Evolutionary conservation across 2,888 invertebrate genomes (phyloP).

Genomic region (Linnaemya vulpina): DNA sequence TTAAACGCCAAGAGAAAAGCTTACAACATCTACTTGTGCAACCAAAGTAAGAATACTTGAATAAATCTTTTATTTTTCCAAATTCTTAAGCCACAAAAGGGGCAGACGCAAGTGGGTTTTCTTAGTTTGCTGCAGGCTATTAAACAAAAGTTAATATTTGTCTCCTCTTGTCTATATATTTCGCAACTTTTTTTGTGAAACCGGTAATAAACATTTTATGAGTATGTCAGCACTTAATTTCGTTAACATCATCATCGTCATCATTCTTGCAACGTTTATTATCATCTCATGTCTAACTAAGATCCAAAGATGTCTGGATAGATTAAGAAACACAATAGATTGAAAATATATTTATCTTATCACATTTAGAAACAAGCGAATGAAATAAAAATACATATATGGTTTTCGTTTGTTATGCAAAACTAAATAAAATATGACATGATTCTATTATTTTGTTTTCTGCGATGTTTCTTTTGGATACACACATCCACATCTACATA

Average conservation of each 20-base stretch:
- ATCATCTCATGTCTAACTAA: slow-evolving; percentile 8
- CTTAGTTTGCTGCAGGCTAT: slow-evolving; percentile 67
- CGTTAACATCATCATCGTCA: slow-evolving; percentile 12
- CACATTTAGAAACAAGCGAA: too few species aligned
- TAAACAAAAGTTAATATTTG: slow-evolving; percentile 68
- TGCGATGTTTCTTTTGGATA: too few species aligned
- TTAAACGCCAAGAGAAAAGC: background rate
- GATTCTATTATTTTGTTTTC: too few species aligned
- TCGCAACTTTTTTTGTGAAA: slow-evolving; percentile 8
- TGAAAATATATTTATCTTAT: background rate
- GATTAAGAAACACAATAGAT: slow-evolving; percentile 20
- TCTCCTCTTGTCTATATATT: slow-evolving; percentile 29
- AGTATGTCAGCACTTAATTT: slow-evolving; percentile 11
- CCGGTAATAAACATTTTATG: slow-evolving; percentile 23
- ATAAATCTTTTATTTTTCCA: slow-evolving; percentile 54
- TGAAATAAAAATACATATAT: too few species aligned
- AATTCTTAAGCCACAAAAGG: slow-evolving; percentile 61
- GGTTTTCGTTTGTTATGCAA: too few species aligned
- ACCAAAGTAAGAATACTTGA: slow-evolving; percentile 60
- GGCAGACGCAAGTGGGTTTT: slow-evolving; percentile 68
- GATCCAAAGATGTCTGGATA: slow-evolving; percentile 27
- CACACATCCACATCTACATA: too few species aligned
- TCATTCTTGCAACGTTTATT: background rate
- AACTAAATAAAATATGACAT: too few species aligned
- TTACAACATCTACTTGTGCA: slow-evolving; percentile 51